These are phyloP conservation scores for Caenorhabditis remanei DNA, from an alignment of 1,140 invertebrate genomes.

Conservation along the genomic window DNA sequence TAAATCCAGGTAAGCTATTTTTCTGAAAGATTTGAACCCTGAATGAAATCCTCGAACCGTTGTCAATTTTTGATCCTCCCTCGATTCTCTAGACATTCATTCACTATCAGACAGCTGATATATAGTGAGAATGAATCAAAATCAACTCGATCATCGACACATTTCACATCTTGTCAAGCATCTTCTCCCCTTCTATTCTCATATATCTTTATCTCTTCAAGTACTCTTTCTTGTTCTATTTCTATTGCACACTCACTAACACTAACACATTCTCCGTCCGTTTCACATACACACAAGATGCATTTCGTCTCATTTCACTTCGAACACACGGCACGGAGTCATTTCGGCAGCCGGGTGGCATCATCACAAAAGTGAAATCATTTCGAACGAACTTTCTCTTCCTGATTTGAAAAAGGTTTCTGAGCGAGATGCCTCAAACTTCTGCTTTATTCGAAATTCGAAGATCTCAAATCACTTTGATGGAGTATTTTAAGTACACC, in stretches of 20 bases:
- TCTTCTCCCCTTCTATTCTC: slow-evolving; percentile 15
- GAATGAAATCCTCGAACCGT: neutral
- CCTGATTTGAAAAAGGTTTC: neutral
- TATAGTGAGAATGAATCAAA: slow-evolving; percentile 10
- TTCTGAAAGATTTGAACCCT: neutral
- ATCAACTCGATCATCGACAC: slow-evolving; percentile 39
- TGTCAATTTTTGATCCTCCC: neutral
- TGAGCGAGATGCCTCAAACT: slow-evolving; percentile 17
- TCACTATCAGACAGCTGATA: slow-evolving; percentile 34
- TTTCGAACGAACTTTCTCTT: neutral
- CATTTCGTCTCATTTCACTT: slow-evolving; percentile 30
- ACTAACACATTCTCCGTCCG: neutral
- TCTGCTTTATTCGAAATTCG: slow-evolving; percentile 45
- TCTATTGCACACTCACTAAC: slow-evolving; percentile 41
- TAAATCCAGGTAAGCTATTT: slow-evolving; percentile 48
- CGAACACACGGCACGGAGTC: slow-evolving; percentile 27
- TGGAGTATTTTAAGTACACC: slow-evolving; percentile 44
- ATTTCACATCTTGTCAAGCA: slow-evolving; percentile 12
- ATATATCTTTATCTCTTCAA: slow-evolving; percentile 53
- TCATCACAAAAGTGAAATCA: slow-evolving; percentile 43
- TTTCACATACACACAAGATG: slow-evolving; percentile 49
- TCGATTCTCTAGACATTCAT: neutral
- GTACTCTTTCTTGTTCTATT: slow-evolving; percentile 46
- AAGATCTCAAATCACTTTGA: slow-evolving; percentile 45
- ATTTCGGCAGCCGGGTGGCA: slow-evolving; percentile 49